phyloP scores from a whole-genome alignment of 2,113 vertebrate species.

The Carollia perspicillata region DNA sequence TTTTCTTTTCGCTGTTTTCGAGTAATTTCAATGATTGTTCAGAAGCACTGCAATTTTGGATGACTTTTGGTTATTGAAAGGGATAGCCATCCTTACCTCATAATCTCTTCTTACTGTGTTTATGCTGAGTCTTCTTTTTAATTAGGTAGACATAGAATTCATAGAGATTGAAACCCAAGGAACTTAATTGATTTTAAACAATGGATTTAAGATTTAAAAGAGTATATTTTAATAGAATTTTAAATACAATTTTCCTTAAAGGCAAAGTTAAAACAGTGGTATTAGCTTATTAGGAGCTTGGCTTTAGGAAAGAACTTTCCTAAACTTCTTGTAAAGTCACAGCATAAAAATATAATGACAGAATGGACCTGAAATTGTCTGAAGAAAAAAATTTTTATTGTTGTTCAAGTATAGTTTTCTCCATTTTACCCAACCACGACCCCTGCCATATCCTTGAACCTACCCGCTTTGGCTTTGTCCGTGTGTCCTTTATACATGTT shows the following conservation, averaged over 20 bases:
- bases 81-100: neutral
- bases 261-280: neutral
- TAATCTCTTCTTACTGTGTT: neutral
- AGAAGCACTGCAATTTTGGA: neutral
- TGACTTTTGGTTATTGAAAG: neutral
- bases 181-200: neutral
- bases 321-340: neutral
- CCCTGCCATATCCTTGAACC: too few species aligned
- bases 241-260: neutral
- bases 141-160: neutral
- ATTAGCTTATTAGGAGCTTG: neutral
- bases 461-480: too few species aligned
- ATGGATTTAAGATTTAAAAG: neutral
- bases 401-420: too few species aligned
- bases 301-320: neutral
- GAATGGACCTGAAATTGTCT: neutral
- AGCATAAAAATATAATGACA: neutral
- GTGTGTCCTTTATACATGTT: too few species aligned
- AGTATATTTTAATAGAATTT: neutral
- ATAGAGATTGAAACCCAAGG: neutral
- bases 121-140: neutral
- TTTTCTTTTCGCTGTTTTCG: neutral
- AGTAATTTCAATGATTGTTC: neutral
- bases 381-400: neutral
- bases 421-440: too few species aligned